Evolutionary conservation across 2,113 vertebrate genomes (phyloP), one percentile per base, ranked within the genome.

Genomic region (Dendropsophus ebraccatus): DNA sequence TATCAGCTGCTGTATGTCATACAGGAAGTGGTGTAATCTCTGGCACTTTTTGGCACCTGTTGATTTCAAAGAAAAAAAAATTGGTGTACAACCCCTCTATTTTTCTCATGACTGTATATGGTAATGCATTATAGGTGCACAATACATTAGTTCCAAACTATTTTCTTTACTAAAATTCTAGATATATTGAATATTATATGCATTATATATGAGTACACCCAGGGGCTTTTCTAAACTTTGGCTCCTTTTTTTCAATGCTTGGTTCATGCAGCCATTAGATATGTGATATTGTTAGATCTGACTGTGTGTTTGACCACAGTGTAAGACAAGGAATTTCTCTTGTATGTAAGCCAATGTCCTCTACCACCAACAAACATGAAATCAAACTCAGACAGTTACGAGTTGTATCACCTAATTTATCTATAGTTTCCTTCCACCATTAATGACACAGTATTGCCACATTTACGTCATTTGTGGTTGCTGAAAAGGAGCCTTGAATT

Each of bases 361-460:
- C 52, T 87, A 87, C 85, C 85, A 81, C 85, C 78, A 81, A 62
- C 50, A 32, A 81, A 80, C 67, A 70, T 80, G 41, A 81, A 87
- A 81, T 74, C 67, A 87, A 87, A 81, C 25, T 37, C 67, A 87
- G 78, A 72, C 52, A 81, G 77, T 87, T 87, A 87, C 41, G 32
- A 81, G 69, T 79, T 87, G 37, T 81, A 81, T 87, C 85, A 87
- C 85, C 85, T 87, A 87, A 87, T 87, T 87, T 81, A 74, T 87
- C 85, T 81, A 60, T 65, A 87, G 85, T 54, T 81, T 30, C 30
- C 78, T 70, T 81, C 78, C 85, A 73, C 77, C 78, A 87, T 81
- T 87, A 87, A 81, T 87, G 65, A 52, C 67, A 81, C 37, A 58
- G 78, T 81, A 49, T 62, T 81, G 85, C 85, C 85, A 87, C 85